Percentiles rank a stretch among this genome's conserved stretches.
Conservation (phyloP, 1,140 invertebrate genomes). For the Anagrus nilaparvatae region DNA sequence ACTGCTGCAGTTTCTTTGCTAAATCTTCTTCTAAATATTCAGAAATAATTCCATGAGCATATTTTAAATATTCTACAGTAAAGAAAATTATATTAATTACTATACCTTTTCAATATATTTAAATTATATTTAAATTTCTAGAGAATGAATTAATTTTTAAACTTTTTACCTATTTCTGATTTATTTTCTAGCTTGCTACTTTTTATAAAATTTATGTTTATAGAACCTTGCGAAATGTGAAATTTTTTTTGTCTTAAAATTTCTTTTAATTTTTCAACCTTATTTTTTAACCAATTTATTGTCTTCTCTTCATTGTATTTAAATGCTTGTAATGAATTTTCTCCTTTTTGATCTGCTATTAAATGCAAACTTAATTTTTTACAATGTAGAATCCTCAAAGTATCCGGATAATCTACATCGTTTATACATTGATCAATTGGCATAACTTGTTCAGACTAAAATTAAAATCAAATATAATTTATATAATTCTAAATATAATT, state of each 20-base stretch:
- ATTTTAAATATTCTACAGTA: constrained; percentile 53
- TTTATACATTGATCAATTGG: constrained; percentile 60
- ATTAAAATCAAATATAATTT: constrained; percentile 10
- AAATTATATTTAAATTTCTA: too few relatives aligned
- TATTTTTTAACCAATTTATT: constrained; percentile 58
- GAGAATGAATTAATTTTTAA: too few relatives aligned
- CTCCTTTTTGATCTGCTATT: constrained; percentile 58
- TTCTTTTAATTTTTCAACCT: constrained; percentile 51
- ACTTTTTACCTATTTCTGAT: constrained; percentile 33
- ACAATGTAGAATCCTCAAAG: constrained; percentile 38
- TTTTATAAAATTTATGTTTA: constrained; percentile 61
- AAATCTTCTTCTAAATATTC: constrained; percentile 60
- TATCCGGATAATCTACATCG: constrained; percentile 51
- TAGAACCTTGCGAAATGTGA: constrained; percentile 55
- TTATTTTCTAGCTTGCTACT: constrained; percentile 44
- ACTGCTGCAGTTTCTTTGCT: constrained; percentile 47
- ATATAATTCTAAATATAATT: background rate
- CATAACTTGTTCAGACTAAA: constrained; percentile 44
- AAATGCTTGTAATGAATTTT: constrained; percentile 58
- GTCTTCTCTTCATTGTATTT: constrained; percentile 71
- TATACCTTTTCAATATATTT: too few relatives aligned
- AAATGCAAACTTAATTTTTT: constrained; percentile 45
- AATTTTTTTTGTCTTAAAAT: constrained; percentile 58
- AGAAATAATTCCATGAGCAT: constrained; percentile 57
- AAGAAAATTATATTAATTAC: too few relatives aligned